Evolutionary conservation across 2,888 invertebrate genomes (phyloP).

Genomic region (Muscina levida): DNA sequence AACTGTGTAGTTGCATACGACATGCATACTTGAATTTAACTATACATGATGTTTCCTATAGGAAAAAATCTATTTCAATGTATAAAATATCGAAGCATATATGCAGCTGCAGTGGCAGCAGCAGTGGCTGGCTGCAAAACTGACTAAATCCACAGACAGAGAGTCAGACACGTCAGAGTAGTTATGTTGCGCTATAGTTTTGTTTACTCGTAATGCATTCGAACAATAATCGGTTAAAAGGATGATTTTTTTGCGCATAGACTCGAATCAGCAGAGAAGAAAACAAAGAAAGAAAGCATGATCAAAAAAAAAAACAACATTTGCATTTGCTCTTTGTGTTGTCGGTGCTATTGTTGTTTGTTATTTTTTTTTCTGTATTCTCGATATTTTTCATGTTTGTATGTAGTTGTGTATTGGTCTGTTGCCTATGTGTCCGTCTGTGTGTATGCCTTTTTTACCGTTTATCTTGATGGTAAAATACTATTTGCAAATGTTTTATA

Average conservation of each 20-base stretch:
- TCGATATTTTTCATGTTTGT: not conserved
- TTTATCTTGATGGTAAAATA: too few species aligned
- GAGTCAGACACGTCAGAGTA: not conserved
- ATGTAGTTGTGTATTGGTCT: not conserved
- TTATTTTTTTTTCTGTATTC: too few species aligned
- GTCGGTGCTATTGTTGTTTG: too few species aligned
- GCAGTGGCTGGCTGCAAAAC: not conserved
- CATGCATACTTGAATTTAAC: not conserved
- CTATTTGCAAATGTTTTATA: too few species aligned
- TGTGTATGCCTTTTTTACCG: too few species aligned
- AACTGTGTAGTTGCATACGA: not conserved
- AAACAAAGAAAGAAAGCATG: too few species aligned
- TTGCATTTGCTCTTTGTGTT: too few species aligned
- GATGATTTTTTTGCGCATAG: not conserved
- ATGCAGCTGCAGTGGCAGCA: too few species aligned
- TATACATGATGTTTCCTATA: not conserved
- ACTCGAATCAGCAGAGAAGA: too few species aligned
- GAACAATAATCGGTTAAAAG: conserved; percentile 19
- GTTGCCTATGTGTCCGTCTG: not conserved
- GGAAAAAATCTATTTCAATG: conserved; percentile 3
- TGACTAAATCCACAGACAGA: not conserved
- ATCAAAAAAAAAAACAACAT: too few species aligned
- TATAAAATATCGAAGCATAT: too few species aligned
- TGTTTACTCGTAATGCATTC: conserved; percentile 26
- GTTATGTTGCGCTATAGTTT: not conserved